Base-by-base conservation (phyloP, 2,113 vertebrate genomes). In the Pteronura brasiliensis region DNA sequence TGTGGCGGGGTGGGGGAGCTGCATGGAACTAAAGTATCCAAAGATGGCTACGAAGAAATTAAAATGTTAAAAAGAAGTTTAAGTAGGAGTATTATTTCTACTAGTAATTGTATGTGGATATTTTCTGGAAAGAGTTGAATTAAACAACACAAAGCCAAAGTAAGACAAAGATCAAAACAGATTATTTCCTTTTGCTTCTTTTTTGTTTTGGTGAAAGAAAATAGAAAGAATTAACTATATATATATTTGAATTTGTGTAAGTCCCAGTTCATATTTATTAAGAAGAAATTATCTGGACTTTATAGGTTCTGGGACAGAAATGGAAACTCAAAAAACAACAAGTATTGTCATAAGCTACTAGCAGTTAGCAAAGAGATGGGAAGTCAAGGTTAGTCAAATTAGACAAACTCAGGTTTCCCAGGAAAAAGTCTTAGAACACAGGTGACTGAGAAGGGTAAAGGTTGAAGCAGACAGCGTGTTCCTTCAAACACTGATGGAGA, bases 351-450 rank as follows among this genome's bases (percentile, higher is more conserved):
- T 15, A 79, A 61, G 61, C n/a, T 96, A 72, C 7, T 59, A 49
- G 29, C 9, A 86, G 36, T 27, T 61, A 20, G 27, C 93, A 63
- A 81, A 77, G 17, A 88, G 67, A 85, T 25, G 49, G 6, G 8
- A 93, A 96, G 25, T 91, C 34, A 85, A 97, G 12, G 10, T 90
- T 27, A 61, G 67, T 94, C 61, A 94, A 92, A 90, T 93, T 39
- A 59, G 77, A 67, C 39, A 86, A 96, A 67, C 21, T 95, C 59
- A 57, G 59, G 8, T 55, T 88, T 94, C n/a, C 61, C 12, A 57
- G 44, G 4, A 25, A 52, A 96, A 84, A 71, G 27, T 61, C 47
- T 79, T 49, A 42, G 23, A 87, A 59, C 52, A 86, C 3, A 55
- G 42, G 25, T 59, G 23, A 77, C 20, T 63, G 27, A 25, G 31